Evolutionary conservation across 2,113 vertebrate genomes (phyloP).

Genomic region (Alaudala cheleensis): DNA sequence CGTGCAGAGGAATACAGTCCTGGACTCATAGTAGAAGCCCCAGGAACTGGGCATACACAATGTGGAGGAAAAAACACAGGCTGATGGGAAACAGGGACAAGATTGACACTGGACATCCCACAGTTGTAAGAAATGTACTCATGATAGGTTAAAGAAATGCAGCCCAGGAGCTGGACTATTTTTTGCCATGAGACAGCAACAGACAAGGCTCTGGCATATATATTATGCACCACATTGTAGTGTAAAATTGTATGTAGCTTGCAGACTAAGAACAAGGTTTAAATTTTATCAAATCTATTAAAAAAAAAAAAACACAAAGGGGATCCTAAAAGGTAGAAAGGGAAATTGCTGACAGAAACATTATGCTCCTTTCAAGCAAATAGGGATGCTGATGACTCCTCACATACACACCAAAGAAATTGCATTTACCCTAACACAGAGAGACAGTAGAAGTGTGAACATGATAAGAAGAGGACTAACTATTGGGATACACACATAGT

Average conservation of each 20-base stretch:
- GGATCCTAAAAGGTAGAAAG: background rate
- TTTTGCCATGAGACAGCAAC: background rate
- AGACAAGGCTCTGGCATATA: background rate
- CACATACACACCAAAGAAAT: background rate
- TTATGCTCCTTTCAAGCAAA: background rate
- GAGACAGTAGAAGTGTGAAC: background rate
- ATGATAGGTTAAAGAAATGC: background rate
- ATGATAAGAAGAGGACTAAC: too few species aligned
- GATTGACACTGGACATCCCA: background rate
- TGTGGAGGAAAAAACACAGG: background rate
- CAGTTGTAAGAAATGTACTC: fast-evolving
- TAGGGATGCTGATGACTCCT: background rate
- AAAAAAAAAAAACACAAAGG: background rate
- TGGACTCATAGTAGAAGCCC: fast-evolving
- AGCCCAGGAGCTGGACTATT: background rate
- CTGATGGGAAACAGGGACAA: background rate
- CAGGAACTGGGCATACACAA: background rate
- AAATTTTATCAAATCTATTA: background rate
- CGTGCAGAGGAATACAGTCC: background rate
- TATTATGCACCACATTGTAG: background rate
- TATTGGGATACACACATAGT: background rate
- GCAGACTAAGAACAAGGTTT: background rate
- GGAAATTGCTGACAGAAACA: background rate
- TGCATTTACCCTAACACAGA: background rate
- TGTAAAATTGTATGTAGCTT: background rate